Evolutionary conservation across 2,797 vertebrate genomes (phyloP).

Genomic region (Tolypeutes matacus): DNA sequence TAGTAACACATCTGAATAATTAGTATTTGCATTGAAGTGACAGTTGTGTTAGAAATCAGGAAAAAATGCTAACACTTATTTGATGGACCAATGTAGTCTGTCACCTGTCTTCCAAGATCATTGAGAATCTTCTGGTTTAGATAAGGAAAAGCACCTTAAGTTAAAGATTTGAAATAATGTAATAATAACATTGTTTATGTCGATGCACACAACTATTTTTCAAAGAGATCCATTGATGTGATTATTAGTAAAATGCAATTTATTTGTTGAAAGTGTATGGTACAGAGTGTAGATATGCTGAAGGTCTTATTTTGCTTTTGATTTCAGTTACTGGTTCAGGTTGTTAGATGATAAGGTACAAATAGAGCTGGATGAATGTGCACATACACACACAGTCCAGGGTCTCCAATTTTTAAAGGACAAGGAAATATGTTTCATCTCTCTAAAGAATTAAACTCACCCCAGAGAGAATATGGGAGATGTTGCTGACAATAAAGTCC

Average conservation of each 20-base stretch:
- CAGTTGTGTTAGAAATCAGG: conserved; percentile 27
- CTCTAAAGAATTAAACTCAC: background rate
- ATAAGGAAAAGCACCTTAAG: background rate
- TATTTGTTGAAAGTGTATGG: background rate
- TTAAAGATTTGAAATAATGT: conserved; percentile 21
- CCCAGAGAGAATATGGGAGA: background rate
- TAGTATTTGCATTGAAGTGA: background rate
- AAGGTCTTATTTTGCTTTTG: conserved; percentile 20
- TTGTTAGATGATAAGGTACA: background rate
- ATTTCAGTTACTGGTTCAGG: background rate
- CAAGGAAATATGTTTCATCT: background rate
- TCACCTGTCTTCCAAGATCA: background rate
- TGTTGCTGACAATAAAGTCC: background rate
- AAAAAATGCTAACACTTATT: background rate
- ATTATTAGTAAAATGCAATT: background rate
- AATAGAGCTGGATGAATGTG: background rate
- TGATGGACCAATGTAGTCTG: background rate
- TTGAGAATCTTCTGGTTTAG: background rate
- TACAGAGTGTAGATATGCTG: background rate
- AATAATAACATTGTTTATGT: background rate
- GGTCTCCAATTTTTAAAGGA: background rate
- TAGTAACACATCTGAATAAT: background rate
- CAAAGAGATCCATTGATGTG: background rate
- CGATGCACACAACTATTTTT: background rate
- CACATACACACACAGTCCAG: background rate